Conservation (phyloP, 64 coral and sea anemone species). For the Porites lutea region DNA sequence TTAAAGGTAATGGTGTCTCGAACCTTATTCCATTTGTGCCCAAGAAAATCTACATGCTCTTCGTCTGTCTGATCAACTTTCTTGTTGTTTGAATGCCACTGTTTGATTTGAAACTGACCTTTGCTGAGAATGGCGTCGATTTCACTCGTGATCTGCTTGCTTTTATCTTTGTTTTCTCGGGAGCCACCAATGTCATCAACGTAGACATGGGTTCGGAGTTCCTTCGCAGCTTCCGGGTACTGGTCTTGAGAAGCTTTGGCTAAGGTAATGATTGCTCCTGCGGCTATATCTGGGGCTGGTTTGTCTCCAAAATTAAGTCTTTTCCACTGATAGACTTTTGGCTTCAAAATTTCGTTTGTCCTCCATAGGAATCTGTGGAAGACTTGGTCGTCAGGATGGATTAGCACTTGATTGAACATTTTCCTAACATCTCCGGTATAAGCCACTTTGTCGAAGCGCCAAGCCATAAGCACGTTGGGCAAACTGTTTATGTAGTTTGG, state of each 20-base stretch:
- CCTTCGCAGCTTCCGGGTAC: conserved; percentile 24
- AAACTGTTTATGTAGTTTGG: conserved; percentile 58
- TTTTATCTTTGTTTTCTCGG: neutral
- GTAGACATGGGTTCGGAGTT: conserved; percentile 34
- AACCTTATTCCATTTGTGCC: conserved; percentile 39
- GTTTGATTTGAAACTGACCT: conserved; percentile 38
- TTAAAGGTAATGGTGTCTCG: conserved; percentile 21
- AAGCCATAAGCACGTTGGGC: conserved; percentile 10
- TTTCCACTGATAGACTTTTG: conserved; percentile 47
- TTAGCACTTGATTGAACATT: conserved; percentile 34
- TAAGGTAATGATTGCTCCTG: conserved; percentile 4
- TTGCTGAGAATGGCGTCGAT: too few species aligned
- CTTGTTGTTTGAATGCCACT: conserved; percentile 39
- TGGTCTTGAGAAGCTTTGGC: conserved; percentile 35
- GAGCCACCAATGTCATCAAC: conserved; percentile 48
- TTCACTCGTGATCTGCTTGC: conserved; percentile 19
- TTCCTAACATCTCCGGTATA: conserved; percentile 32
- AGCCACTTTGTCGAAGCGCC: conserved; percentile 29
- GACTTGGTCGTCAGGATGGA: conserved; percentile 54
- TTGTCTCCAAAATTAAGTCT: conserved; percentile 61
- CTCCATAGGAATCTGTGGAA: too few species aligned
- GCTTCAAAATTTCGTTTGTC: neutral
- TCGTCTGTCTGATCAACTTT: conserved; percentile 18
- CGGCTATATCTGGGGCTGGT: conserved; percentile 58
- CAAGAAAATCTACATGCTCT: conserved; percentile 16